Conservation (phyloP, 2,888 invertebrate genomes). For the Eurois occulta region DNA sequence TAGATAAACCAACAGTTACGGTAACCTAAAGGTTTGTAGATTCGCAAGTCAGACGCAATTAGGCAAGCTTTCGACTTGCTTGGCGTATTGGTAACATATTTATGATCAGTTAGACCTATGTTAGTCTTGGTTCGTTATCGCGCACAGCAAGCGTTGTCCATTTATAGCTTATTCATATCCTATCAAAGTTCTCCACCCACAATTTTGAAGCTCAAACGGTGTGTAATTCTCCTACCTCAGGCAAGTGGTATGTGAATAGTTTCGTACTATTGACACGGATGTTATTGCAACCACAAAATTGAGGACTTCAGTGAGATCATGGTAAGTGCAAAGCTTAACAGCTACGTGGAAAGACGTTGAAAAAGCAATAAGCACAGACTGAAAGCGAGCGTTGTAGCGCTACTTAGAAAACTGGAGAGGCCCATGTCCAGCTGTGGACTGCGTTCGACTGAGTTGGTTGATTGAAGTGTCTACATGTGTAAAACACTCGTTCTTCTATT, state of each 20-base stretch:
- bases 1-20: neutral
- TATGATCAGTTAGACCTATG: slow-evolving; percentile 47
- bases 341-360: neutral
- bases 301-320: neutral
- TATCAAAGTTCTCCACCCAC: slow-evolving; percentile 42
- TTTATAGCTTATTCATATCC: slow-evolving; percentile 37
- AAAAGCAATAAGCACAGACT: neutral
- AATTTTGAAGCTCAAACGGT: slow-evolving; percentile 11
- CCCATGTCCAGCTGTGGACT: neutral
- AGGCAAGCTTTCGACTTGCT: slow-evolving; percentile 40
- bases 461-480: neutral
- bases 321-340: neutral
- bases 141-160: slow-evolving; percentile 22
- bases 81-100: slow-evolving; percentile 50
- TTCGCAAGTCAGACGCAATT: slow-evolving; percentile 48
- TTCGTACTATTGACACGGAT: neutral
- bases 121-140: slow-evolving; percentile 52
- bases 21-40: slow-evolving; percentile 19
- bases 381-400: neutral
- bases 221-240: neutral
- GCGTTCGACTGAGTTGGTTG: neutral
- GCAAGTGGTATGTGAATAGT: neutral
- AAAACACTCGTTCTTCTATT: neutral
- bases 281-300: neutral
- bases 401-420: neutral